phyloP scores from a whole-genome alignment of 2,797 vertebrate species.

The Buphagus erythrorhynchus region DNA sequence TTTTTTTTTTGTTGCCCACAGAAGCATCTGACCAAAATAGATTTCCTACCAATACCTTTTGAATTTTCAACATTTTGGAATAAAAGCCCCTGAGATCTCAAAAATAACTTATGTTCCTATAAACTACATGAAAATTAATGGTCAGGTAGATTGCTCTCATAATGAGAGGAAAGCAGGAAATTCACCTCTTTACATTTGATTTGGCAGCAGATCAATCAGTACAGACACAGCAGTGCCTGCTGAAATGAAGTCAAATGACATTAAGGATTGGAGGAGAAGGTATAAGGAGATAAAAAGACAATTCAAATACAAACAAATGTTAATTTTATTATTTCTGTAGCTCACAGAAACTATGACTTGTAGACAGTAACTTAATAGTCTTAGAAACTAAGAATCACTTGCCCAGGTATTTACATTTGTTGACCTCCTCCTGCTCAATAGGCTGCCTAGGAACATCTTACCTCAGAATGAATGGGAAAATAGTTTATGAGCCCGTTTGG shows the following conservation, averaged over 20 bases:
- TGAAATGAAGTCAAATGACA: background rate
- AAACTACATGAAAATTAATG: background rate
- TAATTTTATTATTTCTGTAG: background rate
- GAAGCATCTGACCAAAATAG: background rate
- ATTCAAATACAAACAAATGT: background rate
- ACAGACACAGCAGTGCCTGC: background rate
- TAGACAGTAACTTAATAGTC: background rate
- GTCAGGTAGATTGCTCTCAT: background rate
- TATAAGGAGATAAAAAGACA: background rate
- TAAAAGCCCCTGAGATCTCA: background rate
- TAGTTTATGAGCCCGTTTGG: background rate
- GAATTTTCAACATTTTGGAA: background rate
- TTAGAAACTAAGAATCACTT: background rate
- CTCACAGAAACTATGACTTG: background rate
- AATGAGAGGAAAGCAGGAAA: background rate
- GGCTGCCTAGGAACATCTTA: background rate
- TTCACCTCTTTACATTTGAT: background rate
- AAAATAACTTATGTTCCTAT: background rate
- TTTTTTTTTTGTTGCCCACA: background rate
- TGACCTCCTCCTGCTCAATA: background rate
- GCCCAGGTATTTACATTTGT: background rate
- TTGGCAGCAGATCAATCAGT: background rate
- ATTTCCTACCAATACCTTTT: background rate
- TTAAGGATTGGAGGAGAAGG: background rate
- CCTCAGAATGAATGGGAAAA: background rate